These are phyloP conservation scores for Poecilia latipinna DNA, from an alignment of 2,113 vertebrate species.

Conservation along the genomic window DNA sequence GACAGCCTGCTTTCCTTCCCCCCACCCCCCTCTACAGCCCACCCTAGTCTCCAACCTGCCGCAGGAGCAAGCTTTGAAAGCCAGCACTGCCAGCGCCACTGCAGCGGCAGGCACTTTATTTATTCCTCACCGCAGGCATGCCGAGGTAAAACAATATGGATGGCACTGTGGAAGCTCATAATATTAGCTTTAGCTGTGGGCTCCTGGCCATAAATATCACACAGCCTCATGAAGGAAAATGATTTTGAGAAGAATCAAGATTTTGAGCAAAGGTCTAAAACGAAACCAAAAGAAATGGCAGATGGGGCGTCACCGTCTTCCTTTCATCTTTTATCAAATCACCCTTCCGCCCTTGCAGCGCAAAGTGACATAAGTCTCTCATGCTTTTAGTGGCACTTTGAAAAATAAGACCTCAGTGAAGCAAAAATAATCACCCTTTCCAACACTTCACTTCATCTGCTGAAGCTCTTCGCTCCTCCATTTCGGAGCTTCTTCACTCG, in stretches of 20 bases:
- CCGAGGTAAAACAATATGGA: slow-evolving; percentile 82
- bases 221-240: slow-evolving; percentile 51
- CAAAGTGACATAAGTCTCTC: slow-evolving; percentile 76
- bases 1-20: slow-evolving; percentile 78
- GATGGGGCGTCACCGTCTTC: slow-evolving; percentile 50
- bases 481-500: slow-evolving; percentile 64
- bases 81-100: slow-evolving; percentile 81
- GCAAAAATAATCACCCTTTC: slow-evolving; percentile 79
- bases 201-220: slow-evolving; percentile 74
- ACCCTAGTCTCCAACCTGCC: slow-evolving; percentile 72
- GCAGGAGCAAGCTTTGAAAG: slow-evolving; percentile 84
- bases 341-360: slow-evolving; percentile 51
- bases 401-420: slow-evolving; percentile 79
- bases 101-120: slow-evolving; percentile 80
- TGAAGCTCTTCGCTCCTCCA: slow-evolving; percentile 62
- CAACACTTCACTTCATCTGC: slow-evolving; percentile 76
- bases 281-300: slow-evolving; percentile 4
- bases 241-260: slow-evolving; percentile 59
- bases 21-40: slow-evolving; percentile 39
- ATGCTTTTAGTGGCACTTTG: slow-evolving; percentile 81
- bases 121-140: slow-evolving; percentile 83
- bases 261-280: slow-evolving; percentile 61
- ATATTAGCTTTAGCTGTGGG: slow-evolving; percentile 78
- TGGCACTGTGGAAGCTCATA: slow-evolving; percentile 67
- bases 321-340: slow-evolving; percentile 75